Evolutionary conservation across 2,113 vertebrate genomes (phyloP).

Genomic region (Rhadina sibilatrix): DNA sequence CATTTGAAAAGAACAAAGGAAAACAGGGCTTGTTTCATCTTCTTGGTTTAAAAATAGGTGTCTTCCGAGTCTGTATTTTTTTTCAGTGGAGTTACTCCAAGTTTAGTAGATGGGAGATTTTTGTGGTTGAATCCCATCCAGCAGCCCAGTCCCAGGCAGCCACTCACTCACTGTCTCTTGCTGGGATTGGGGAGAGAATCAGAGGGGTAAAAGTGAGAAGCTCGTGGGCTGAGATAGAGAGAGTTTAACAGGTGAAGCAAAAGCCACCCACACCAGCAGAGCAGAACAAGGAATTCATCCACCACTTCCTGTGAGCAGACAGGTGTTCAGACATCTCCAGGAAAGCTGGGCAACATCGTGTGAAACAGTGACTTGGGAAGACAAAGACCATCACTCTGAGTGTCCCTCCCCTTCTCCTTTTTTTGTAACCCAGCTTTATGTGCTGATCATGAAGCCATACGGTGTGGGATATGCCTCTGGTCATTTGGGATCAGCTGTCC

Average conservation of each 20-base stretch:
- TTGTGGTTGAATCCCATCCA: background rate
- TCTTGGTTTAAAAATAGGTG: background rate
- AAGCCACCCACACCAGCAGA: background rate
- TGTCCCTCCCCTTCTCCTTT: background rate
- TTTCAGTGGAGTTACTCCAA: background rate
- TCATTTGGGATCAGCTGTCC: background rate
- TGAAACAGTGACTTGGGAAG: background rate
- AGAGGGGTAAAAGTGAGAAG: background rate
- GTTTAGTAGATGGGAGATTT: background rate
- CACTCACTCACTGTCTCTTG: fast-evolving
- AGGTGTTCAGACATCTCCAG: background rate
- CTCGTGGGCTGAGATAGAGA: background rate
- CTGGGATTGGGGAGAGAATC: background rate
- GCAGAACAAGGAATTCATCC: background rate
- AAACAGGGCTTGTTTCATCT: background rate
- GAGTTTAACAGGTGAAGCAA: background rate
- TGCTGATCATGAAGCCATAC: background rate
- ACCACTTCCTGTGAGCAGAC: background rate
- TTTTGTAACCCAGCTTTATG: background rate
- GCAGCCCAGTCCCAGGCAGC: background rate
- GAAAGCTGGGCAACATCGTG: fast-evolving
- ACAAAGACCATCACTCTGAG: background rate
- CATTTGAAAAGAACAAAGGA: conserved; percentile 9
- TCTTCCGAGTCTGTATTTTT: background rate
- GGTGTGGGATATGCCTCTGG: background rate